Conservation (phyloP, 23 tunicate species). For the Phallusia fumigata region DNA sequence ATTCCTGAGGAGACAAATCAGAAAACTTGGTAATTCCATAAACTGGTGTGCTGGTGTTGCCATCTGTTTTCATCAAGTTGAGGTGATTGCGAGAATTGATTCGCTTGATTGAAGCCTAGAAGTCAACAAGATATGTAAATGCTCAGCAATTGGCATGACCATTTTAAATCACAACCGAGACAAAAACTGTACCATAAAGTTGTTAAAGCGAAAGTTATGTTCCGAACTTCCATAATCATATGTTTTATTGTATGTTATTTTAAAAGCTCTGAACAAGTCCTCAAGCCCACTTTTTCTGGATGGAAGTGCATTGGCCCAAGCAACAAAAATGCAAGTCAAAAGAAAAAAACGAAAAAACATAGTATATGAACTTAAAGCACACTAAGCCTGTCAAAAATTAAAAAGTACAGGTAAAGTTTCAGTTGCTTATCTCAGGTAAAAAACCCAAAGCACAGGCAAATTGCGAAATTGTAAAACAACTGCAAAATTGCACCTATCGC, state of each 20-base stretch:
- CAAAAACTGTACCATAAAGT: not conserved
- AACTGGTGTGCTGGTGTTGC: not conserved
- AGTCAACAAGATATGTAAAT: not conserved
- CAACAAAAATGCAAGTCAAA: too few species aligned
- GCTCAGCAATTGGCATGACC: not conserved
- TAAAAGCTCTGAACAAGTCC: not conserved
- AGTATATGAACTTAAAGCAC: not conserved
- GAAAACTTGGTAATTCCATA: constrained; percentile 41
- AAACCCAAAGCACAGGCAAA: too few species aligned
- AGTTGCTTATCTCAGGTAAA: too few species aligned
- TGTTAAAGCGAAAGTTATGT: not conserved
- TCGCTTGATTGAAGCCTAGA: not conserved
- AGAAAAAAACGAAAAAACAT: not conserved
- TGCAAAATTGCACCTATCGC: too few species aligned
- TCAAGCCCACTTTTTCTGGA: not conserved
- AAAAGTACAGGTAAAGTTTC: too few species aligned
- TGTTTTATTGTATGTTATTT: not conserved
- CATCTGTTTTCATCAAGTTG: not conserved
- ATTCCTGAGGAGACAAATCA: constrained; percentile 26
- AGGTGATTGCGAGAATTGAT: not conserved
- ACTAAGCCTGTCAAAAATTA: not conserved
- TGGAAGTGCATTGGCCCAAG: not conserved
- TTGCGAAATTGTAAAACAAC: too few species aligned
- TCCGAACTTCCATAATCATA: not conserved
- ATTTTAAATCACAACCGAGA: not conserved